A percentile compares a stretch with the other conserved stretches of the same genome.
phyloP scores from a whole-genome alignment of 2,888 invertebrate genomes.

The Epirrhoe tristata region DNA sequence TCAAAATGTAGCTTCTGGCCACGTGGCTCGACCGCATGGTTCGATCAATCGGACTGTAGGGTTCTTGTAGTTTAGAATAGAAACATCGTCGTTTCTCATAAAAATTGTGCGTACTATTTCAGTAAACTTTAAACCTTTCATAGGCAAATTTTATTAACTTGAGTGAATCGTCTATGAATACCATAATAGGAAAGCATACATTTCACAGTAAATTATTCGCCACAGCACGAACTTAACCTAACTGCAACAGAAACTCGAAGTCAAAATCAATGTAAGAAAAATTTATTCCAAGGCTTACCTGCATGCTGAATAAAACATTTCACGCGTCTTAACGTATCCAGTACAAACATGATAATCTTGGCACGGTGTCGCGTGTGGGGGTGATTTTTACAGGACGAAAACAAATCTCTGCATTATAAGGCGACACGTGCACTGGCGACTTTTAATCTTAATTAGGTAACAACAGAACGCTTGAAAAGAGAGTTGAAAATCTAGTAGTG shows the following conservation, averaged over 20 bases:
- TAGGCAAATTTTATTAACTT: no score
- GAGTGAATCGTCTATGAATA: no score
- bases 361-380: slow-evolving; percentile 49
- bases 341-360: slow-evolving; percentile 54
- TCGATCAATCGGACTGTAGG: no score
- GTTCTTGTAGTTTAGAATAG: slow-evolving; percentile 14
- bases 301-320: slow-evolving; percentile 45
- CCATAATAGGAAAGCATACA: not conserved
- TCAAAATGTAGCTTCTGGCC: no score
- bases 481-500: no score
- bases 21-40: no score
- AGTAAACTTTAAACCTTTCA: not conserved
- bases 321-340: slow-evolving; percentile 46
- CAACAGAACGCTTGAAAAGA: not conserved
- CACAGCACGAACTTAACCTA: not conserved
- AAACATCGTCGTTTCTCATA: slow-evolving; percentile 12
- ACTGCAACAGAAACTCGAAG: slow-evolving; percentile 18
- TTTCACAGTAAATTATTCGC: not conserved
- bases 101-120: slow-evolving; percentile 2
- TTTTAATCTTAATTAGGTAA: not conserved
- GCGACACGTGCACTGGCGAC: slow-evolving; percentile 19
- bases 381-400: slow-evolving; percentile 43
- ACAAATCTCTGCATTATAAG: slow-evolving; percentile 52
- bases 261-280: slow-evolving; percentile 42
- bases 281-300: slow-evolving; percentile 48